Conservation (phyloP, 1,140 invertebrate species). For the Macrobrachium rosenbergii region DNA sequence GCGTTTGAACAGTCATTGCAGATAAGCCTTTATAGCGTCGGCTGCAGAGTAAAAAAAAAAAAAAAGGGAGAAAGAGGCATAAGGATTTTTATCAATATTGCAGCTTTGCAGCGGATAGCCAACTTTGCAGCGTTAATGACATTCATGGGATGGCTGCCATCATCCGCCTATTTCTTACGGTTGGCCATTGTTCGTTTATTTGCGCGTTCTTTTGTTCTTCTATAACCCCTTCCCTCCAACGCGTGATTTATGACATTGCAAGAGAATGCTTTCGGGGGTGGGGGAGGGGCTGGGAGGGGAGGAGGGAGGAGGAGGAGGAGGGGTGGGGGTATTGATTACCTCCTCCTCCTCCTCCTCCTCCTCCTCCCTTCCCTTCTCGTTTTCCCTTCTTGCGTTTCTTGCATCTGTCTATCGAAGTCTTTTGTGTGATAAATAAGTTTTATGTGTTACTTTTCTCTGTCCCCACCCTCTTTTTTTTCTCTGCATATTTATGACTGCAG, state of each 20-base stretch:
- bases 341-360: background rate
- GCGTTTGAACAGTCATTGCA: slow-evolving; percentile 60
- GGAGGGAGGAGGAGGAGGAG: no score
- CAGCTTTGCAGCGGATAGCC: slow-evolving; percentile 43
- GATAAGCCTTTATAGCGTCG: slow-evolving; percentile 57
- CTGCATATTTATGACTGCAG: no score
- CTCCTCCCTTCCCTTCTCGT: background rate
- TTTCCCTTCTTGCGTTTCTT: slow-evolving; percentile 1
- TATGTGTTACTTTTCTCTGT: background rate
- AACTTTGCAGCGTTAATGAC: slow-evolving; percentile 48
- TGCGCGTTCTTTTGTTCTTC: background rate
- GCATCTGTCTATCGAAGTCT: no score
- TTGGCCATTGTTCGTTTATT: slow-evolving; percentile 8
- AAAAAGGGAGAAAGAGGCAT: slow-evolving; percentile 14
- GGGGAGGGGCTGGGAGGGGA: no score
- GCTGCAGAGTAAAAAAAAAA: background rate
- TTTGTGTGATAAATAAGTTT: background rate
- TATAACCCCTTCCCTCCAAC: background rate
- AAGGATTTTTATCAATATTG: slow-evolving; percentile 53
- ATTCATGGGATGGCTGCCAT: slow-evolving; percentile 43
- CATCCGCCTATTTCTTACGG: background rate
- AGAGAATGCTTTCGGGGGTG: background rate
- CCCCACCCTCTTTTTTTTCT: background rate
- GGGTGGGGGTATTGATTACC: background rate
- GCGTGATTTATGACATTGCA: slow-evolving; percentile 3